A percentile compares a stretch with the other conserved stretches of the same genome.
These are phyloP conservation scores for Scytalopus superciliaris DNA, from an alignment of 2,113 vertebrate genomes.

Conservation along the genomic window DNA sequence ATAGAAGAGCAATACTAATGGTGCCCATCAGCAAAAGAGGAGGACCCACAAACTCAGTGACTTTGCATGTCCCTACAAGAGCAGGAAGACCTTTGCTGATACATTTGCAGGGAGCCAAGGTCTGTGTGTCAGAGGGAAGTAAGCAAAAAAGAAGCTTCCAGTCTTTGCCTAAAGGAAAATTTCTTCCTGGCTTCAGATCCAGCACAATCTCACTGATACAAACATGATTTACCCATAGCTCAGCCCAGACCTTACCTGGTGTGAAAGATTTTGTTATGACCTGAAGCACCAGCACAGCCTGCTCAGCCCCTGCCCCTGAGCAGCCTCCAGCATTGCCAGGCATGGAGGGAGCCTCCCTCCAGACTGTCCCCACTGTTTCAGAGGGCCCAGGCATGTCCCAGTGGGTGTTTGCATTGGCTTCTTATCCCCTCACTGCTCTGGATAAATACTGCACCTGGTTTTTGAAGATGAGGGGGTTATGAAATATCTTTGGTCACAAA, in stretches of 20 bases:
- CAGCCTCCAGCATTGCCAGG: fast-evolving
- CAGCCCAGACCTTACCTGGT: not conserved
- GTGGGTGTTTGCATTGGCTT: not conserved
- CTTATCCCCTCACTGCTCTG: not conserved
- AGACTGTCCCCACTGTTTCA: not conserved
- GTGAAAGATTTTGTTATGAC: not conserved
- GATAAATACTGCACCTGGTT: not conserved
- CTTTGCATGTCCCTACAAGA: not conserved
- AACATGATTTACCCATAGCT: not conserved
- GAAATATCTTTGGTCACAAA: not conserved
- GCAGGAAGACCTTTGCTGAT: not conserved
- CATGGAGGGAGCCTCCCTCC: not conserved
- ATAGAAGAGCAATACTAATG: not conserved
- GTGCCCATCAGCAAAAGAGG: not conserved
- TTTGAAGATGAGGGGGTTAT: not conserved
- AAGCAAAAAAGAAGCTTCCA: not conserved
- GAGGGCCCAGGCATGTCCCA: fast-evolving
- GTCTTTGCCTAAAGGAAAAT: not conserved
- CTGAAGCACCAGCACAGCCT: fast-evolving
- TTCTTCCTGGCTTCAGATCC: not conserved
- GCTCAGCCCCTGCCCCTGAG: not conserved
- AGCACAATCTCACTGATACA: fast-evolving
- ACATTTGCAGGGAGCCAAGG: not conserved
- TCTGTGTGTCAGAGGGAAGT: not conserved
- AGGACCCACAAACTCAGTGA: not conserved